Evolutionary conservation across 2,888 invertebrate genomes (phyloP).

Genomic region (Brenthis hecate): DNA sequence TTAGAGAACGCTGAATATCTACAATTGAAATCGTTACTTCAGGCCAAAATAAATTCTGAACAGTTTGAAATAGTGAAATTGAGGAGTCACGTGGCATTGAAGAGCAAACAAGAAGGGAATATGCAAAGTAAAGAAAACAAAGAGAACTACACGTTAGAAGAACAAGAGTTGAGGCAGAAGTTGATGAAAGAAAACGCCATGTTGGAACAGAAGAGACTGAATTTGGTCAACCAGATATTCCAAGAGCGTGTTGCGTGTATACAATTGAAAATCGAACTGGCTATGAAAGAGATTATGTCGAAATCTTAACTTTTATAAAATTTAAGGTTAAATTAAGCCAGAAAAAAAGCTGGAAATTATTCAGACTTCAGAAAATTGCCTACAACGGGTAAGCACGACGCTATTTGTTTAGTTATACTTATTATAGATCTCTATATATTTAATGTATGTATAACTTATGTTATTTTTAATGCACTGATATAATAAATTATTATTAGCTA

Average conservation of each 20-base stretch:
- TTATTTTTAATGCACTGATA: conserved; percentile 20
- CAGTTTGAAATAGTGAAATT: conserved; percentile 87
- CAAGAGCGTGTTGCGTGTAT: conserved; percentile 88
- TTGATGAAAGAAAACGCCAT: conserved; percentile 84
- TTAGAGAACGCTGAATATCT: conserved; percentile 86
- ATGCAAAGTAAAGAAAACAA: conserved; percentile 61
- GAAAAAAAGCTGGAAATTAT: background rate
- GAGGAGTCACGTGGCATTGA: conserved; percentile 78
- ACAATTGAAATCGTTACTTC: conserved; percentile 86
- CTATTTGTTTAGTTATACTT: conserved; percentile 15
- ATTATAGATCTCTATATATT: conserved; percentile 8
- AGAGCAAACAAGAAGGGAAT: conserved; percentile 71
- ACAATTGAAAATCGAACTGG: conserved; percentile 86
- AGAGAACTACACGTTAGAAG: conserved; percentile 64
- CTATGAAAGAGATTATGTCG: conserved; percentile 81
- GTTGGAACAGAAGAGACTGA: conserved; percentile 86
- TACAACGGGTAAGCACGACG: conserved; percentile 2
- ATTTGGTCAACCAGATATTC: conserved; percentile 86
- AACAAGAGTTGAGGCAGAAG: conserved; percentile 68
- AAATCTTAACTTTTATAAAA: conserved; percentile 55
- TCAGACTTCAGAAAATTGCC: background rate
- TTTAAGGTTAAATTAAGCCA: background rate
- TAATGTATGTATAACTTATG: conserved; percentile 2
- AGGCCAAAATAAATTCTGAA: conserved; percentile 87
- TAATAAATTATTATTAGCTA: conserved; percentile 21